Percentiles rank a stretch among this genome's conserved stretches.
These are phyloP conservation scores for Sander vitreus DNA, from an alignment of 2,113 vertebrate genomes.

Conservation along the genomic window DNA sequence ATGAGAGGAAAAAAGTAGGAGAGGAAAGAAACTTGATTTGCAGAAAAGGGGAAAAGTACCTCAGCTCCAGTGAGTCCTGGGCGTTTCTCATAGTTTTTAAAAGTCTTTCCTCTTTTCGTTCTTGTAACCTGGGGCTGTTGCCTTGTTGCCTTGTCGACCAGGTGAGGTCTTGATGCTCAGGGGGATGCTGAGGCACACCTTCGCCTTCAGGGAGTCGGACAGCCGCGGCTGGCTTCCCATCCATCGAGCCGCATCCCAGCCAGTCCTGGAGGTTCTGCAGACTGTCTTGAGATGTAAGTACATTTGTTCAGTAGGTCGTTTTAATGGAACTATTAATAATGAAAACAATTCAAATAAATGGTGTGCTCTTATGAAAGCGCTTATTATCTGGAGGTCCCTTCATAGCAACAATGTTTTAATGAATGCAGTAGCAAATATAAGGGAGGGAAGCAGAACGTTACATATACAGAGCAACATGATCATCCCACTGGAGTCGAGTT, in stretches of 20 bases:
- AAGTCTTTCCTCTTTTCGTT: neutral
- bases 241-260: conserved; percentile 83
- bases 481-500: too few relatives aligned
- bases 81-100: neutral
- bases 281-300: conserved; percentile 84
- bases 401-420: too few relatives aligned
- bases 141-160: conserved; percentile 54
- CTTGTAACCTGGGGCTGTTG: neutral
- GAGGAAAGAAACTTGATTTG: neutral
- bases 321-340: neutral
- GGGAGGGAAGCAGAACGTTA: too few relatives aligned
- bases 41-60: neutral
- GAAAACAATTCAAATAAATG: neutral
- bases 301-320: neutral
- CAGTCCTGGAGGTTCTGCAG: conserved; percentile 86
- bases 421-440: too few relatives aligned
- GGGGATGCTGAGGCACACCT: conserved; percentile 78
- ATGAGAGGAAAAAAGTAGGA: neutral
- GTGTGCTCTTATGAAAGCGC: neutral
- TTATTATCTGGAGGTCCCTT: neutral
- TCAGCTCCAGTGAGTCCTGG: neutral
- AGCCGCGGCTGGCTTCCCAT: conserved; percentile 87
- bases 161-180: conserved; percentile 85
- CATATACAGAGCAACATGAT: too few relatives aligned
- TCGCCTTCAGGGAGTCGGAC: conserved; percentile 86